These are phyloP conservation scores for Drosophila nebulosa DNA, from an alignment of 1,140 invertebrate genomes.

Conservation along the genomic window DNA sequence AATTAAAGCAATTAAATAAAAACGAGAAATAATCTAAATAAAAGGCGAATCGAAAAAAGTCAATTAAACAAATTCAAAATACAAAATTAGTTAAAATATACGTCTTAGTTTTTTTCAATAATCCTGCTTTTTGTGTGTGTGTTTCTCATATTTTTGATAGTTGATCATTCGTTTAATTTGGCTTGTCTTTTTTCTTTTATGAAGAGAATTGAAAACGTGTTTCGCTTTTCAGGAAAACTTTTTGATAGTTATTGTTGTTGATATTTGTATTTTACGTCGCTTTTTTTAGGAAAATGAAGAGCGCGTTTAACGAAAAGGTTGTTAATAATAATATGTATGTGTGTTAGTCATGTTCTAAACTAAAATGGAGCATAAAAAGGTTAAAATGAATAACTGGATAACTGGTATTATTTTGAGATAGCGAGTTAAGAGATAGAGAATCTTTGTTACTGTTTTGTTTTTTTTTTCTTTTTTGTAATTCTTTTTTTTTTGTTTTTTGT, in stretches of 20 bases:
- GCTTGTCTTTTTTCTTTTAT: conserved; percentile 1
- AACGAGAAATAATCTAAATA: conserved; percentile 31
- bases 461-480: conserved; percentile 49
- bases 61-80: conserved; percentile 23
- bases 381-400: conserved; percentile 41
- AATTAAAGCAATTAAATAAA: conserved; percentile 13
- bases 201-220: conserved; percentile 39
- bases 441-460: conserved; percentile 52
- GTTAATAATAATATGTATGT: neutral
- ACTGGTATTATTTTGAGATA: conserved; percentile 69
- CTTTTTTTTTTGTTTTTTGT: conserved; percentile 26
- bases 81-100: neutral
- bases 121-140: conserved; percentile 60
- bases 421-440: conserved; percentile 71
- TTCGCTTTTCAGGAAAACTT: conserved; percentile 34
- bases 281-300: conserved; percentile 52
- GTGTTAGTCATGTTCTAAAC: conserved; percentile 61
- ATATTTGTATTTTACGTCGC: conserved; percentile 46
- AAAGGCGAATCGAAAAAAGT: conserved; percentile 22
- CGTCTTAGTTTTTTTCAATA: conserved; percentile 3
- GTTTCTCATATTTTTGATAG: conserved; percentile 18
- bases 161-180: neutral
- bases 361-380: conserved; percentile 47
- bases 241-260: neutral
- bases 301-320: conserved; percentile 40